Percentiles rank a stretch among this genome's conserved stretches.
These are phyloP conservation scores for Mesembrinibis cayennensis DNA, from an alignment of 2,113 vertebrate genomes.

Conservation along the genomic window DNA sequence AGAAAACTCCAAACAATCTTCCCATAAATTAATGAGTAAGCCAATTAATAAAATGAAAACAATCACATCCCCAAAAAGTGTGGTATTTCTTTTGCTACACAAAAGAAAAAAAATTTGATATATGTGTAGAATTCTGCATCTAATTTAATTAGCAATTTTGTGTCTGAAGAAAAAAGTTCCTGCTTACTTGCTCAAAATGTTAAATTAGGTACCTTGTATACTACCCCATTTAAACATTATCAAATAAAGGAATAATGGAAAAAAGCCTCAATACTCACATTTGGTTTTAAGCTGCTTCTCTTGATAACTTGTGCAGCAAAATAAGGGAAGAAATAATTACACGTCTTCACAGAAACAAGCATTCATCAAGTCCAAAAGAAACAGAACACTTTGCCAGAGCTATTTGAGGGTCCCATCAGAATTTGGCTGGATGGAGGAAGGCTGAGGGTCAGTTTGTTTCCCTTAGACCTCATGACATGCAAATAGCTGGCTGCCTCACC, in stretches of 20 bases:
- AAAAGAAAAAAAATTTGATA: not conserved
- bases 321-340: conserved; percentile 33
- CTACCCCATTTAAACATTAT: not conserved
- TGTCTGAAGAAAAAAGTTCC: not conserved
- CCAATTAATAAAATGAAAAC: not conserved
- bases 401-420: conserved; percentile 59
- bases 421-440: conserved; percentile 49
- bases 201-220: not conserved
- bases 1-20: not conserved
- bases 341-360: conserved; percentile 31
- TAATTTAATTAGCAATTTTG: not conserved
- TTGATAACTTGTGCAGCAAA: conserved; percentile 14
- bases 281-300: conserved; percentile 50
- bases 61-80: not conserved
- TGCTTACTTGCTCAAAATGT: not conserved
- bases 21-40: not conserved
- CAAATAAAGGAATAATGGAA: not conserved
- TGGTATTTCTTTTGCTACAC: not conserved
- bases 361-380: conserved; percentile 56
- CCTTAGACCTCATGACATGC: conserved; percentile 59
- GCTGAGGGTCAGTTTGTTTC: conserved; percentile 62
- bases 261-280: conserved; percentile 67
- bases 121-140: not conserved
- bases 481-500: conserved; percentile 62
- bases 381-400: conserved; percentile 2